Conservation (phyloP, 2,113 vertebrate genomes). For the Silurus meridionalis region DNA sequence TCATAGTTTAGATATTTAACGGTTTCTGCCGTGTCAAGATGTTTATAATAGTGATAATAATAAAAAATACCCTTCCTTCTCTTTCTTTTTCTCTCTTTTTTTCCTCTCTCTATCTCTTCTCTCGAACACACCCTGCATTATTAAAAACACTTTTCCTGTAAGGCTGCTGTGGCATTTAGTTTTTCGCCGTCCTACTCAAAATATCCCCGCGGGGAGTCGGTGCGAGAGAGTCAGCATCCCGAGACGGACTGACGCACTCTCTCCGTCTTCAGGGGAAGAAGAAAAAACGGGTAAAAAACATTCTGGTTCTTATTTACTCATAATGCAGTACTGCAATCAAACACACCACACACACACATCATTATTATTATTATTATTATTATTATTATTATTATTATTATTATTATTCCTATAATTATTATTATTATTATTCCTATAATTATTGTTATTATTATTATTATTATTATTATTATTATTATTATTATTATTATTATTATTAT, state of each 20-base stretch:
- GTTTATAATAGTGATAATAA: background rate
- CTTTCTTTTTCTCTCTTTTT: conserved; percentile 24
- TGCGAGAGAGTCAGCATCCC: conserved; percentile 32
- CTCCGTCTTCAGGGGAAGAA: conserved; percentile 1
- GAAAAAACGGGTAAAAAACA: background rate
- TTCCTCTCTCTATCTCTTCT: background rate
- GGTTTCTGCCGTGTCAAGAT: background rate
- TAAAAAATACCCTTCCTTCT: conserved; percentile 16
- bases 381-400: too few species aligned
- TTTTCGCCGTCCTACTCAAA: conserved; percentile 65
- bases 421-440: too few species aligned
- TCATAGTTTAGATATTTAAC: background rate
- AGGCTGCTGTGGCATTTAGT: conserved; percentile 70
- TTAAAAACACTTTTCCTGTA: conserved; percentile 79
- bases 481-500: too few species aligned
- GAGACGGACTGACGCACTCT: background rate
- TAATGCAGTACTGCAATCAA: background rate
- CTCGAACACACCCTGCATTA: conserved; percentile 67
- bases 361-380: background rate
- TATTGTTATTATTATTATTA: too few species aligned
- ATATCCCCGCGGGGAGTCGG: conserved; percentile 59
- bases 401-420: too few species aligned
- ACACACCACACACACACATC: too few species aligned
- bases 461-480: too few species aligned
- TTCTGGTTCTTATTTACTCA: background rate